Percentiles rank a stretch among this genome's conserved stretches.
phyloP scores from a whole-genome alignment of 2,113 vertebrate genomes.

The Vulpes ferrilata region DNA sequence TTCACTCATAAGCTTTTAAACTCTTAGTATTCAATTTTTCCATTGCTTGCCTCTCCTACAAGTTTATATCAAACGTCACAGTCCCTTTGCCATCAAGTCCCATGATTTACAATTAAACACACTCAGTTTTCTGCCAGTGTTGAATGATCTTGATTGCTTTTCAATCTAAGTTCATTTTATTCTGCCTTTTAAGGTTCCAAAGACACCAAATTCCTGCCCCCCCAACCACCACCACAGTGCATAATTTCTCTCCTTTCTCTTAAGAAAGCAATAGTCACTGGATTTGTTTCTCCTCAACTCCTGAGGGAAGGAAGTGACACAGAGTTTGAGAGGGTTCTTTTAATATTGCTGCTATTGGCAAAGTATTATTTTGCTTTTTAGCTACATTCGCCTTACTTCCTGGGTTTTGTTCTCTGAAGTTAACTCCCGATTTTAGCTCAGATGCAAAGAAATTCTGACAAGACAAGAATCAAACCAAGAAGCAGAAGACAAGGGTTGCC shows the following conservation, averaged over 20 bases:
- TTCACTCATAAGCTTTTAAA: background rate
- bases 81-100: background rate
- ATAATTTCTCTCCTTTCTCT: background rate
- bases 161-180: constrained; percentile 44
- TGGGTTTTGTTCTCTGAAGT: constrained; percentile 39
- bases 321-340: background rate
- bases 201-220: background rate
- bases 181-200: background rate
- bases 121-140: background rate
- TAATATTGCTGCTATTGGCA: background rate
- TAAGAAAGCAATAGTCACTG: background rate
- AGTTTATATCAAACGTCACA: background rate
- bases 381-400: background rate
- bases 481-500: background rate
- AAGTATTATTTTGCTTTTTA: constrained; percentile 27
- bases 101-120: background rate
- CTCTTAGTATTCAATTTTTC: background rate
- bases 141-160: background rate
- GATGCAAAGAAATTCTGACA: constrained; percentile 17
- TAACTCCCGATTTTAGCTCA: constrained; percentile 5
- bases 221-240: background rate
- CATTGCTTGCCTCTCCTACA: background rate
- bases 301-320: background rate
- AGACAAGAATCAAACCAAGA: constrained; percentile 47
- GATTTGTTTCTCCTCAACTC: constrained; percentile 2